These are phyloP conservation scores for Thalassophryne amazonica DNA, from an alignment of 2,797 vertebrate genomes.

Conservation along the genomic window DNA sequence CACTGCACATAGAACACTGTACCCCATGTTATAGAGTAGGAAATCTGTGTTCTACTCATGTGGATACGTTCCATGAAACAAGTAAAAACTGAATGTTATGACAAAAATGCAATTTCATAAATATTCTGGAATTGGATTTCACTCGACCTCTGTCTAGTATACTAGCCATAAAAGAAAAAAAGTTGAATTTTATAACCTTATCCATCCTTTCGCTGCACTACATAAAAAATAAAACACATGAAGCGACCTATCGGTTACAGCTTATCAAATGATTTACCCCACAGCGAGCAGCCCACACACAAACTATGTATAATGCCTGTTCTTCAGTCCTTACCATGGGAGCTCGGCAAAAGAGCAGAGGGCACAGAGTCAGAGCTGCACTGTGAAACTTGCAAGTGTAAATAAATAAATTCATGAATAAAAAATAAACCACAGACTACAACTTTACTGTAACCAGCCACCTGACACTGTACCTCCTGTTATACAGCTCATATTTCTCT, in stretches of 20 bases:
- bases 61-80: no score
- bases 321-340: background rate
- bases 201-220: background rate
- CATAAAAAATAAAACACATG: background rate
- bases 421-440: conserved; percentile 13
- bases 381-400: background rate
- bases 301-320: background rate
- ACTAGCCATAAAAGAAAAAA: background rate
- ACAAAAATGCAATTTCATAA: no score
- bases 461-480: background rate
- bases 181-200: background rate
- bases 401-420: conserved; percentile 32
- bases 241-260: background rate
- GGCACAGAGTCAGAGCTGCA: background rate
- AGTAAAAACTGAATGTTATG: no score
- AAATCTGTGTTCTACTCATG: no score
- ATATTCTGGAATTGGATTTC: no score
- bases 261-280: background rate
- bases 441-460: background rate
- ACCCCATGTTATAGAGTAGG: no score
- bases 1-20: no score
- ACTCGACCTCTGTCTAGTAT: background rate
- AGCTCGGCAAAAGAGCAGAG: background rate
- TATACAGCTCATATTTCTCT: background rate
- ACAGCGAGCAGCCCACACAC: background rate